Percentiles rank a stretch among this genome's conserved stretches.
phyloP scores from a whole-genome alignment of 2,888 invertebrate genomes.

The Stenoptilia bipunctidactyla region DNA sequence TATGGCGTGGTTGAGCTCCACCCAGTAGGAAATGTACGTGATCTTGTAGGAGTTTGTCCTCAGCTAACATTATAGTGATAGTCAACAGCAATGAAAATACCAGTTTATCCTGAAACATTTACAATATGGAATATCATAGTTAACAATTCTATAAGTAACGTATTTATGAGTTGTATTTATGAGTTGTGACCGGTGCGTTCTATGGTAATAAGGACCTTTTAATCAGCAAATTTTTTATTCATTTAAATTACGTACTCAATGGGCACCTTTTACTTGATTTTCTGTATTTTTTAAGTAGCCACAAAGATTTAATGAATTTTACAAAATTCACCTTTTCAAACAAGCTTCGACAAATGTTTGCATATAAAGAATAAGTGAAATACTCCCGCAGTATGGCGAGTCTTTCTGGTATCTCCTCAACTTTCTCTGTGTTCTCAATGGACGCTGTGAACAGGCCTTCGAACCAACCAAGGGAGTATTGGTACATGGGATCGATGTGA shows the following conservation, averaged over 20 bases:
- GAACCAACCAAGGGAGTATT: conserved; percentile 95
- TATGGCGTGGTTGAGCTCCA: conserved; percentile 73
- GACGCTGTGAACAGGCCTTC: conserved; percentile 88
- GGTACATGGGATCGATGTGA: conserved; percentile 97
- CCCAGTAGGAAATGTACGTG: conserved; percentile 92
- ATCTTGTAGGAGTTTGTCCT: conserved; percentile 66
- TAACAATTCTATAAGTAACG: no score
- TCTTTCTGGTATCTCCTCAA: conserved; percentile 83
- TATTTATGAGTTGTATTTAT: no score
- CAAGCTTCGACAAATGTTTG: conserved; percentile 92
- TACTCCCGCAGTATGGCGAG: conserved; percentile 80
- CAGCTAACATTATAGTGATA: conserved; percentile 77
- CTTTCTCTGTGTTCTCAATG: conserved; percentile 88
- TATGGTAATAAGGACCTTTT: no score
- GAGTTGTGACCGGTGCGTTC: no score
- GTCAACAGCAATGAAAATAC: conserved; percentile 85
- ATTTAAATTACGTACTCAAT: no score
- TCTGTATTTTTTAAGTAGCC: no score
- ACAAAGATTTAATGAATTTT: no score
- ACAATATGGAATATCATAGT: no score
- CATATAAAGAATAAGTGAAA: conserved; percentile 91
- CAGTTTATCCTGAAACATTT: conserved; percentile 83
- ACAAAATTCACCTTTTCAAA: conserved; percentile 94
- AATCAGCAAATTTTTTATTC: no score
- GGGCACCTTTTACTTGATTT: no score